Conservation (phyloP, 2,888 invertebrate species). For the Lasioglossum villosulum region DNA sequence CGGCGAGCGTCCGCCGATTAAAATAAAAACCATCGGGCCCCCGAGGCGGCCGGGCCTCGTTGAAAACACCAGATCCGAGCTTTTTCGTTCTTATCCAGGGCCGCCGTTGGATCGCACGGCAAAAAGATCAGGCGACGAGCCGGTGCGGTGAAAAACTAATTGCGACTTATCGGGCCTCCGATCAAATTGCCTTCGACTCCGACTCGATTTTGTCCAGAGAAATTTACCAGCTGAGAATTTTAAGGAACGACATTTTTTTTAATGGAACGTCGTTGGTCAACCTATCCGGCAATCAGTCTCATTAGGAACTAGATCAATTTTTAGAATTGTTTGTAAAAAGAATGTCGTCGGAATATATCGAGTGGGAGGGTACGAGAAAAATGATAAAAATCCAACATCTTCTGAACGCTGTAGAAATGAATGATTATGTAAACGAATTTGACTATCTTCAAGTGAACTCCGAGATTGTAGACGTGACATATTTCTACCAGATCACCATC, state of each 20-base stretch:
- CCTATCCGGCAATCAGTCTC: no score
- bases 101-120: slow-evolving; percentile 18
- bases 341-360: no score
- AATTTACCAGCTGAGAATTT: neutral
- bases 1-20: slow-evolving; percentile 44
- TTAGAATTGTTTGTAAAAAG: neutral
- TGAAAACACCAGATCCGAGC: slow-evolving; percentile 33
- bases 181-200: slow-evolving; percentile 36
- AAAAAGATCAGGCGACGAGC: slow-evolving; percentile 39
- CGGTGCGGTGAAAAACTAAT: slow-evolving; percentile 40
- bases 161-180: slow-evolving; percentile 46
- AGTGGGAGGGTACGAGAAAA: neutral
- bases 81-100: slow-evolving; percentile 21
- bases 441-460: no score
- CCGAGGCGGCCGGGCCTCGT: slow-evolving; percentile 13
- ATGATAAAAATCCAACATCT: no score
- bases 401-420: no score
- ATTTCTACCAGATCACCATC: no score
- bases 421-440: no score
- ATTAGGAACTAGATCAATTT: neutral
- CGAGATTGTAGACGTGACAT: no score
- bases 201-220: neutral
- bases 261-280: no score
- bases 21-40: slow-evolving; percentile 43
- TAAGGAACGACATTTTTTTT: neutral